Conservation (phyloP, 1,140 invertebrate genomes). For the Drosophila arizonae region DNA sequence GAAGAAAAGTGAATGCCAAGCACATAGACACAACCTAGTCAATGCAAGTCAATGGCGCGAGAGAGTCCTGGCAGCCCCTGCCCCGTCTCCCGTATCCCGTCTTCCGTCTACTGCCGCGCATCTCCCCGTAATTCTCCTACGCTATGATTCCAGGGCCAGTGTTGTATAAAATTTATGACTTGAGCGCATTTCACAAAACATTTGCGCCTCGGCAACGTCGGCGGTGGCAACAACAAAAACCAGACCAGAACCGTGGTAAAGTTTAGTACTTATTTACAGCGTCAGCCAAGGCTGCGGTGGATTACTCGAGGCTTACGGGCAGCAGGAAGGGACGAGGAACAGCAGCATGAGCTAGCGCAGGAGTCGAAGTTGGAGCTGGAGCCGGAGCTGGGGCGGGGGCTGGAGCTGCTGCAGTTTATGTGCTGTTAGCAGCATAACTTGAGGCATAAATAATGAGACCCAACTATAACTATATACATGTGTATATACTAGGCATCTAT, state of each 20-base stretch:
- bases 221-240: constrained; percentile 36
- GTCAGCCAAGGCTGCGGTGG: constrained; percentile 45
- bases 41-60: constrained; percentile 73
- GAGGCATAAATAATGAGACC: constrained; percentile 71
- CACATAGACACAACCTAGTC: constrained; percentile 71
- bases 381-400: not conserved
- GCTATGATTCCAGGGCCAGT: constrained; percentile 26
- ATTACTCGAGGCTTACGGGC: constrained; percentile 34
- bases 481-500: not conserved
- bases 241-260: constrained; percentile 62
- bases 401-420: constrained; percentile 63
- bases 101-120: too few relatives aligned
- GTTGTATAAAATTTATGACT: constrained; percentile 79
- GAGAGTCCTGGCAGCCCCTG: not conserved
- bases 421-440: constrained; percentile 75
- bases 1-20: constrained; percentile 63
- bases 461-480: constrained; percentile 59
- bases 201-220: constrained; percentile 63
- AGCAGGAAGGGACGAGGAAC: not conserved
- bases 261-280: constrained; percentile 70
- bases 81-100: not conserved
- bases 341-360: not conserved
- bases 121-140: too few relatives aligned
- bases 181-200: constrained; percentile 77
- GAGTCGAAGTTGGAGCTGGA: not conserved